Conservation (phyloP, 2,888 invertebrate species). For the Leptura quadrifasciata region DNA sequence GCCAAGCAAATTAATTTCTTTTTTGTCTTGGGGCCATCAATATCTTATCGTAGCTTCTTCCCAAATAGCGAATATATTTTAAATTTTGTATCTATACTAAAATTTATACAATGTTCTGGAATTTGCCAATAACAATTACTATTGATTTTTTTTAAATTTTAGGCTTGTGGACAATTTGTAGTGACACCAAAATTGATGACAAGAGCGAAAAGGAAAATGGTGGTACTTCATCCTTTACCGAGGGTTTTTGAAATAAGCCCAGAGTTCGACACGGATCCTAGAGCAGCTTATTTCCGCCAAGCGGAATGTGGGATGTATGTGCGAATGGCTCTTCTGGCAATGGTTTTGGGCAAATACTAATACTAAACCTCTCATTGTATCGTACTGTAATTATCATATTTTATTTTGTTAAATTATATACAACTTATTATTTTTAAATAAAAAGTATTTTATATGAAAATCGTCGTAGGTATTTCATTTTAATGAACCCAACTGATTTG, state of each 20-base stretch:
- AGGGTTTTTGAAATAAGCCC: slow-evolving; percentile 95
- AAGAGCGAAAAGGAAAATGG: slow-evolving; percentile 93
- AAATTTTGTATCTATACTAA: no score
- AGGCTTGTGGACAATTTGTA: slow-evolving; percentile 91
- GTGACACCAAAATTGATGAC: slow-evolving; percentile 98
- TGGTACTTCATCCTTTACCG: slow-evolving; percentile 98
- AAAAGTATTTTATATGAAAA: no score
- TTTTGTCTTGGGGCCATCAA: no score
- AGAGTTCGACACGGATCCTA: slow-evolving; percentile 95
- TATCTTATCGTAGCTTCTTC: no score
- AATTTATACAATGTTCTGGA: no score
- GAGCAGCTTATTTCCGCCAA: slow-evolving; percentile 99
- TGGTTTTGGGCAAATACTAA: slow-evolving; percentile 83
- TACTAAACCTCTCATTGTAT: background rate
- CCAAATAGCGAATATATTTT: no score
- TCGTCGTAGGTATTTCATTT: no score
- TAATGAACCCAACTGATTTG: no score
- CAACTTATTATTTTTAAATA: background rate
- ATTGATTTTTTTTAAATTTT: slow-evolving; percentile 61
- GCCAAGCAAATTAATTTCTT: no score
- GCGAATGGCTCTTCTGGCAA: slow-evolving; percentile 96
- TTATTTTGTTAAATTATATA: background rate
- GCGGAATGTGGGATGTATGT: slow-evolving; percentile 99
- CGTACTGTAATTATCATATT: background rate
- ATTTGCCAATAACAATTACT: background rate